These are phyloP conservation scores for Alethe castanea DNA, from an alignment of 2,113 vertebrate genomes.

Conservation along the genomic window DNA sequence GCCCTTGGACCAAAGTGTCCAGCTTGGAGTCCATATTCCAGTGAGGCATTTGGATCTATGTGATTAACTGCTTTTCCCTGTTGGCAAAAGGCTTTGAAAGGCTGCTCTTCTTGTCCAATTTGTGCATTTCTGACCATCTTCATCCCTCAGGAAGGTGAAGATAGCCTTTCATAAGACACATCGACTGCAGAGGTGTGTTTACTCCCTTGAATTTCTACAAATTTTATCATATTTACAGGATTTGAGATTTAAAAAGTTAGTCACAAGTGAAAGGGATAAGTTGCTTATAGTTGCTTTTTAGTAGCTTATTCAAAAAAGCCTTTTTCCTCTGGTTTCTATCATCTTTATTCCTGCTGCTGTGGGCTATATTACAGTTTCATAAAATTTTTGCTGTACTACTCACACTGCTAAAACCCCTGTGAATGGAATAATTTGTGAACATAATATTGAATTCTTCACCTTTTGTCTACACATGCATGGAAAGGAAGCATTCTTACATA, in stretches of 20 bases:
- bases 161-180: not conserved
- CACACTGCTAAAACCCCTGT: not conserved
- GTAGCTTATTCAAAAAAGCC: not conserved
- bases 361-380: not conserved
- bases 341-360: not conserved
- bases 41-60: not conserved
- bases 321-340: not conserved
- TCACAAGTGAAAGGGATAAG: not conserved
- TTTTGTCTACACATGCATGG: not conserved
- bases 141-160: not conserved
- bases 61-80: not conserved
- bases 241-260: not conserved
- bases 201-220: not conserved
- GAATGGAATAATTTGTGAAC: not conserved
- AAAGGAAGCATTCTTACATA: not conserved
- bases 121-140: not conserved
- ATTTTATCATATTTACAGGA: not conserved
- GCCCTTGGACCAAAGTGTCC: not conserved
- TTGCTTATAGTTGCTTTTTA: not conserved
- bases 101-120: not conserved
- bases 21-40: not conserved
- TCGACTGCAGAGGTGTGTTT: not conserved
- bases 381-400: not conserved
- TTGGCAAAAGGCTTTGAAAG: not conserved
- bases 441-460: not conserved